Evolutionary conservation across 2,113 vertebrate genomes (phyloP), one percentile per base, ranked within the genome.

Genomic region (Lipophrys pholis): DNA sequence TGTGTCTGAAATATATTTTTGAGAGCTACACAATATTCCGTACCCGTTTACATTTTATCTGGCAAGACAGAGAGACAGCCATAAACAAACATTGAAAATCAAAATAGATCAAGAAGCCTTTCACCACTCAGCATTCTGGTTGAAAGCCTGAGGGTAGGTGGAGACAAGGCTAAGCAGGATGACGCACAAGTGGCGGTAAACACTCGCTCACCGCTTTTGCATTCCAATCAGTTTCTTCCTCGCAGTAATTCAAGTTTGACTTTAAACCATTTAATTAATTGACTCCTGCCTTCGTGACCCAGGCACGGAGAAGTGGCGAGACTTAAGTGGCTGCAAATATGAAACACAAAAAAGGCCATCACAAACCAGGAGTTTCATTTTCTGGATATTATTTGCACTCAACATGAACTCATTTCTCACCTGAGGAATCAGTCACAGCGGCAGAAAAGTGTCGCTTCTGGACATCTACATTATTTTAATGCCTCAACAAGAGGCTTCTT

Each of bases 101-200:
- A 11, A 57, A 53, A 48, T 17, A 8, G 15, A 48, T 43, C 0
- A 5, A 55, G 11, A 16, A 48, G 6, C 17, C 17, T 41, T 59
- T 59, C 42, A 59, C 35, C 36, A 35, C 58, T 59, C n/a, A 61
- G 39, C 6, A 40, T 54, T 52, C 11, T 16, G 40, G 49, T 60
- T 35, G n/a, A 49, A 65, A 48, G 52, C 61, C 41, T 15, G 46
- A 49, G 46, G 61, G 12, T 15, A 52, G 51, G 50, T 11, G 1
- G 39, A 71, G 35, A 62, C 51, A n/a, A 71, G 42, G 64, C 59
- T 58, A 41, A 64, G 54, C 8, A 53, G 56, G 12, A 45, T 2
- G 38, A 16, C 41, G 52, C 9, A 1, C n/a, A 1, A 30, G 35
- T 59, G 21, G 64, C 12, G 14, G 11, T 35, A 73, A 69, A 59